phyloP scores from a whole-genome alignment of 2,888 invertebrate species.

The Malachius bipustulatus region DNA sequence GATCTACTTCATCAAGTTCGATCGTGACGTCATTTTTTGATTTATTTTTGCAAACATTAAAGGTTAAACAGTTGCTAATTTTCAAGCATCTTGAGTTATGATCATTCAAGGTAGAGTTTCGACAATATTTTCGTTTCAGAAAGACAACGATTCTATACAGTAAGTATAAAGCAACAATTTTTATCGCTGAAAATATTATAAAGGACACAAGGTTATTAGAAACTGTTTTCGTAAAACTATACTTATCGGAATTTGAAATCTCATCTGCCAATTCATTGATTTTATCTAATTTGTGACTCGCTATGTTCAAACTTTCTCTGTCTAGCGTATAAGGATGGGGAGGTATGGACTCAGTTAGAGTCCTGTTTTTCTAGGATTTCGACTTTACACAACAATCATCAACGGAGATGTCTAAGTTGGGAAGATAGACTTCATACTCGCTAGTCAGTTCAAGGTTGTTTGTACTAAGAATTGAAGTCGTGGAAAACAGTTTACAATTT shows the following conservation, averaged over 20 bases:
- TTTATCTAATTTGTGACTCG: slow-evolving; percentile 6
- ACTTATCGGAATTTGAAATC: no score
- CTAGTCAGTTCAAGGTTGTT: neutral
- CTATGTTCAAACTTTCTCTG: slow-evolving; percentile 7
- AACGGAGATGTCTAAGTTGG: slow-evolving; percentile 3
- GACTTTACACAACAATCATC: slow-evolving; percentile 10
- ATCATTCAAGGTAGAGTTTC: no score
- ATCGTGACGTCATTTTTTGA: no score
- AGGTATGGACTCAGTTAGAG: slow-evolving; percentile 5
- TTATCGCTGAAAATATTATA: slow-evolving; percentile 4
- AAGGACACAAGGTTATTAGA: no score
- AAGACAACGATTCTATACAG: slow-evolving; percentile 2
- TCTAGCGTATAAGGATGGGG: slow-evolving; percentile 4
- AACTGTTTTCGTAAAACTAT: no score
- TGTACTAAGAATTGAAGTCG: neutral
- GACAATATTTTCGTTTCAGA: no score
- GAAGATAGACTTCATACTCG: slow-evolving; percentile 1
- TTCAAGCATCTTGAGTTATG: no score
- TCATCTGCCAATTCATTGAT: slow-evolving; percentile 1
- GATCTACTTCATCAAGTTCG: no score
- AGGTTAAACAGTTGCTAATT: no score
- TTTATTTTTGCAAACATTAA: no score
- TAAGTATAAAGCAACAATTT: slow-evolving; percentile 6
- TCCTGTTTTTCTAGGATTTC: slow-evolving; percentile 4
- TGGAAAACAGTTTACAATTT: slow-evolving; percentile 4